Evolutionary conservation across 2,888 invertebrate genomes (phyloP).

Genomic region (Smittia aterrima): DNA sequence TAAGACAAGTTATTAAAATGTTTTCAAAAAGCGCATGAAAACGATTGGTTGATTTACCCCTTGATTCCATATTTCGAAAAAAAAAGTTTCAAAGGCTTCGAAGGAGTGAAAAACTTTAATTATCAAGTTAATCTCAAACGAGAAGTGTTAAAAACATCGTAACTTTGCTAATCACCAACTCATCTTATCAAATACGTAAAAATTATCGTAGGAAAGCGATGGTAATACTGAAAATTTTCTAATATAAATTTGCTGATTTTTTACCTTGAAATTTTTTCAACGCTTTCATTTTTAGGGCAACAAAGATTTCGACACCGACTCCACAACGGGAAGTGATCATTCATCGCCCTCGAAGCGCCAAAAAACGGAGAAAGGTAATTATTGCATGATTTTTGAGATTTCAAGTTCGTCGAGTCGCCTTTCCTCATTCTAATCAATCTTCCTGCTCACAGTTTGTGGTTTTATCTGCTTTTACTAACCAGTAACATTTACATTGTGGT

Average conservation of each 20-base stretch:
- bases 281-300: constrained; percentile 26
- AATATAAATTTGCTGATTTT: neutral
- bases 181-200: neutral
- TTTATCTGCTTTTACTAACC: neutral
- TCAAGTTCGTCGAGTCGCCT: constrained; percentile 30
- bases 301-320: constrained; percentile 33
- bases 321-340: constrained; percentile 25
- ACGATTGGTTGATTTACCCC: too few species aligned
- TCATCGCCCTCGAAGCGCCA: constrained; percentile 43
- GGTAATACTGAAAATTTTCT: neutral
- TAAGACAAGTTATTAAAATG: too few species aligned
- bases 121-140: too few species aligned
- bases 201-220: neutral
- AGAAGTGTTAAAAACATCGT: too few species aligned
- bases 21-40: too few species aligned
- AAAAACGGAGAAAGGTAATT: constrained; percentile 43
- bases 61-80: too few species aligned
- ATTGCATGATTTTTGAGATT: neutral
- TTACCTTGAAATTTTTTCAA: constrained; percentile 13
- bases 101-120: too few species aligned
- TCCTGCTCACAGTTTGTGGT: constrained; percentile 4
- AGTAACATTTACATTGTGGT: neutral
- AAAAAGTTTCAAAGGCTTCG: too few species aligned
- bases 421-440: constrained; percentile 19
- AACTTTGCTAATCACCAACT: too few species aligned